These are phyloP conservation scores for Morone saxatilis DNA, from an alignment of 2,113 vertebrate genomes.

Conservation along the genomic window DNA sequence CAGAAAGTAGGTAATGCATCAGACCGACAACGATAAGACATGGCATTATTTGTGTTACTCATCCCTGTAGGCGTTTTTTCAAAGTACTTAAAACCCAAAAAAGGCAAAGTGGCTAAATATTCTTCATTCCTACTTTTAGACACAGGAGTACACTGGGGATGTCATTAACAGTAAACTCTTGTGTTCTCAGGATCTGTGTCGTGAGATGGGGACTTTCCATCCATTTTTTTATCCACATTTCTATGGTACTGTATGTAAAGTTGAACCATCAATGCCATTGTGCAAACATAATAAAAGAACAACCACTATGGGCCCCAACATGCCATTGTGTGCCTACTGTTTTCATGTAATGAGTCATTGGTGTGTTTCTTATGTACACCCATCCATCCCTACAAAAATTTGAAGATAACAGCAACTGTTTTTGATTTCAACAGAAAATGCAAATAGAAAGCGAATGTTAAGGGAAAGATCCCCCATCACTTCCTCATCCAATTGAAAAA, in stretches of 20 bases:
- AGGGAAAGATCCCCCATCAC: conserved; percentile 8
- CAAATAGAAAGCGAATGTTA: not conserved
- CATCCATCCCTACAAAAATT: conserved; percentile 8
- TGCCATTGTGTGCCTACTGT: no score
- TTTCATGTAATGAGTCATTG: not conserved
- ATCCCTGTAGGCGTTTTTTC: conserved; percentile 10
- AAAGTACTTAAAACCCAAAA: conserved; percentile 39
- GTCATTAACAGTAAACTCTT: conserved; percentile 52
- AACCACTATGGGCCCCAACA: not conserved
- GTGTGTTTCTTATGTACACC: not conserved
- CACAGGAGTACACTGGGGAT: conserved; percentile 63
- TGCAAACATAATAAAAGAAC: conserved; percentile 3
- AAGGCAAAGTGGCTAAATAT: conserved; percentile 42
- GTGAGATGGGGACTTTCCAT: conserved; percentile 63
- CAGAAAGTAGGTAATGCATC: not conserved
- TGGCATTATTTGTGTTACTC: not conserved
- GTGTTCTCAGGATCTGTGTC: conserved; percentile 64
- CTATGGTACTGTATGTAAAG: not conserved
- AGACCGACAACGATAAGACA: not conserved
- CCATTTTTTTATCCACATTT: conserved; percentile 25
- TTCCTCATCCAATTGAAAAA: conserved; percentile 28
- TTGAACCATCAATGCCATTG: conserved; percentile 4
- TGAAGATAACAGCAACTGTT: not conserved
- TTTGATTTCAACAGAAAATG: conserved; percentile 13
- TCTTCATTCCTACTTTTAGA: conserved; percentile 60